These are phyloP conservation scores for Dendrocincla fuliginosa DNA, from an alignment of 2,797 vertebrate genomes.

Conservation along the genomic window DNA sequence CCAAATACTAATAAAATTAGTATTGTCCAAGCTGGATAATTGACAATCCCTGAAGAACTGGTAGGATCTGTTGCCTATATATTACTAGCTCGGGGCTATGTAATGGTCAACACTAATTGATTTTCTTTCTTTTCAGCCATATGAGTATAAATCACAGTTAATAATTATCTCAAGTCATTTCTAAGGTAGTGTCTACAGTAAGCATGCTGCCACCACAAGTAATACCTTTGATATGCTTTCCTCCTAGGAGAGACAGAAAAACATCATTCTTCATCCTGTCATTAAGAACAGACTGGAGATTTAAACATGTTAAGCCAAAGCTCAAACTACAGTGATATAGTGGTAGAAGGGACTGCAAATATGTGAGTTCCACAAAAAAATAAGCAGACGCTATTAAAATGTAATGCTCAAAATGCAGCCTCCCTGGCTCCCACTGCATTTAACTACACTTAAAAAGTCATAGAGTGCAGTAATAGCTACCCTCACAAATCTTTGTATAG, in stretches of 20 bases:
- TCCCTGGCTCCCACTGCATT: background rate
- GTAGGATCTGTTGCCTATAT: background rate
- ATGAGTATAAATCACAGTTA: slow-evolving; percentile 4
- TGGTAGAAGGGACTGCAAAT: background rate
- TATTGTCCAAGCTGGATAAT: background rate
- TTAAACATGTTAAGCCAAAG: background rate
- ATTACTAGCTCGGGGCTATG: background rate
- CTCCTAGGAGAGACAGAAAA: background rate
- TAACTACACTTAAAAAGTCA: background rate
- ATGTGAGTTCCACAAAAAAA: background rate
- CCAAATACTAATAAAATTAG: background rate
- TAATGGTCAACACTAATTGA: background rate
- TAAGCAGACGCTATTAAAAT: background rate
- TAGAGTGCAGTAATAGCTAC: background rate
- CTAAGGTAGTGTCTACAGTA: background rate
- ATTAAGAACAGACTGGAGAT: background rate
- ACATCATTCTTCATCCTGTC: background rate
- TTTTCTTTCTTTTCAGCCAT: slow-evolving; percentile 19
- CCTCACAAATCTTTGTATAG: background rate
- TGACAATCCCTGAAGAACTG: background rate
- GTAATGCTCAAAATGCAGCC: background rate
- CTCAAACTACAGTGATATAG: background rate
- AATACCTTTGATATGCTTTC: background rate
- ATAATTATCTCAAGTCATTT: background rate
- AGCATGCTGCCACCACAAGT: background rate